A percentile compares a stretch with the other conserved stretches of the same genome.
These are phyloP conservation scores for Clupea harengus DNA, from an alignment of 2,113 vertebrate species.

Conservation along the genomic window DNA sequence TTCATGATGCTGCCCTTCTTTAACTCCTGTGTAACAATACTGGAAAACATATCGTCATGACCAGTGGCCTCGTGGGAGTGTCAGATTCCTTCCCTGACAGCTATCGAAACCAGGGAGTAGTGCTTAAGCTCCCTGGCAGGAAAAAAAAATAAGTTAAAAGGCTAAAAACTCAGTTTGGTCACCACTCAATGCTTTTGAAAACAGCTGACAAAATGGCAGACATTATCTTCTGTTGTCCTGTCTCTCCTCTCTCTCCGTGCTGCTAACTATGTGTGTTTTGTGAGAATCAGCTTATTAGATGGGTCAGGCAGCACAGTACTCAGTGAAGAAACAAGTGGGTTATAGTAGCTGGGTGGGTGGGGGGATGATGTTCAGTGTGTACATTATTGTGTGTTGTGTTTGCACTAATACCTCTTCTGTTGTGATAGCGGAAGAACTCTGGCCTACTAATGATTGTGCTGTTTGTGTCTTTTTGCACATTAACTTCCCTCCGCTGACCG, in stretches of 20 bases:
- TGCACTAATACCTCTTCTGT: conserved; percentile 73
- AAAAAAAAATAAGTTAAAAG: neutral
- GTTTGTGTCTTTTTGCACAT: conserved; percentile 89
- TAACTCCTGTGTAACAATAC: neutral
- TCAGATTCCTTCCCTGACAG: too few species aligned
- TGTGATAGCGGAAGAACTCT: conserved; percentile 66
- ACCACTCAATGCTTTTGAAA: conserved; percentile 8
- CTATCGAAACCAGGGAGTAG: neutral
- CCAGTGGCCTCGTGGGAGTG: too few species aligned
- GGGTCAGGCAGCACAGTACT: neutral
- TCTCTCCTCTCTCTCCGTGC: conserved; percentile 2
- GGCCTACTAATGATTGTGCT: conserved; percentile 88
- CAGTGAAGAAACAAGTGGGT: neutral
- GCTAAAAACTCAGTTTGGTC: neutral
- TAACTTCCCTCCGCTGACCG: conserved; percentile 88
- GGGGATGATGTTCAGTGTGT: conserved; percentile 54
- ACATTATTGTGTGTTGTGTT: conserved; percentile 37
- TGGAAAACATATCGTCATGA: neutral
- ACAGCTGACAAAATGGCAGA: conserved; percentile 52
- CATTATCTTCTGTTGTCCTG: conserved; percentile 47
- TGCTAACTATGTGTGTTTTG: conserved; percentile 24
- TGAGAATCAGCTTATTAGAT: neutral
- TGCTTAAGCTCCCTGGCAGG: neutral
- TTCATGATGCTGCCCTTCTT: neutral
- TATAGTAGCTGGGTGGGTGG: neutral